These are phyloP conservation scores for Ceraclea dissimilis DNA, from an alignment of 2,888 invertebrate genomes.

Conservation along the genomic window DNA sequence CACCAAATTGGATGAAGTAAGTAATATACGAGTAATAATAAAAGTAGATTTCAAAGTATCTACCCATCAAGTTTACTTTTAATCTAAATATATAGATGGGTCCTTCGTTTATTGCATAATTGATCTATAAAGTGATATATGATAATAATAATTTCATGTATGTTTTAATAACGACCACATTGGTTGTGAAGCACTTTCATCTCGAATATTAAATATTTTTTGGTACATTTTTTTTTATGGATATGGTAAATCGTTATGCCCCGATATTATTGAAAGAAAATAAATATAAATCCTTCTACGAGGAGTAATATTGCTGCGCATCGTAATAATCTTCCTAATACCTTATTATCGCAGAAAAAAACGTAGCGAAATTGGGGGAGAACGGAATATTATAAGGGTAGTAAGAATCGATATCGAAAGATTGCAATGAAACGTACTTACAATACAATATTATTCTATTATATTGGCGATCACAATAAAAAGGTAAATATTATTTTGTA, in stretches of 20 bases:
- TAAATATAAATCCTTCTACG: background rate
- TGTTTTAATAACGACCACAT: too few relatives aligned
- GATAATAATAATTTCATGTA: too few relatives aligned
- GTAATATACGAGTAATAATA: background rate
- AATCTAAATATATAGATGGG: too few relatives aligned
- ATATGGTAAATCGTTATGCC: too few relatives aligned
- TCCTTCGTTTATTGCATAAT: too few relatives aligned
- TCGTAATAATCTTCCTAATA: background rate
- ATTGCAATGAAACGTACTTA: background rate
- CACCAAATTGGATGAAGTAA: conserved; percentile 21
- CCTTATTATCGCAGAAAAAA: conserved; percentile 1
- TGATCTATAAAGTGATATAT: too few relatives aligned
- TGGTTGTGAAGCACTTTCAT: too few relatives aligned
- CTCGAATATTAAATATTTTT: too few relatives aligned
- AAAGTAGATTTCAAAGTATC: too few relatives aligned
- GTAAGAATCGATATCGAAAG: background rate
- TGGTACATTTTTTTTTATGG: too few relatives aligned
- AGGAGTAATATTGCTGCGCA: background rate
- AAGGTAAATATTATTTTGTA: background rate
- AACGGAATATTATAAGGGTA: background rate
- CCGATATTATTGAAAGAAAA: background rate
- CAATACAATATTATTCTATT: too few relatives aligned
- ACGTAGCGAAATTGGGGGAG: background rate
- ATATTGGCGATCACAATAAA: background rate
- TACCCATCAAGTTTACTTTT: too few relatives aligned